Evolutionary conservation across 35 echinoderm and acorn worm genomes (phyloP), one percentile per base, ranked within the genome.

Genomic region (Acanthaster planci): DNA sequence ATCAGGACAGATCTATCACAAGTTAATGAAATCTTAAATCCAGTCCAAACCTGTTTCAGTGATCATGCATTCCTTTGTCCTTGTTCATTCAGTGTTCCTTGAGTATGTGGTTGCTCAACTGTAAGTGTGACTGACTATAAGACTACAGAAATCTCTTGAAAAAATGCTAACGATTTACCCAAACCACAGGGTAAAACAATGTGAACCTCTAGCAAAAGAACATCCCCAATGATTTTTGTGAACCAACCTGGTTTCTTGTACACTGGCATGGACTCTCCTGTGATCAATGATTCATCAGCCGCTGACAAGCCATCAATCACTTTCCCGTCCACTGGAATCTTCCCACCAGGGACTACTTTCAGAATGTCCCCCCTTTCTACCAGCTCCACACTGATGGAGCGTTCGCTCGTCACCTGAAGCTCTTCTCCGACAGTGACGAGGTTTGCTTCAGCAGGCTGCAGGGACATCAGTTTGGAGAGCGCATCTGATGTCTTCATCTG

Each of bases 191-290:
- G n/a, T n/a, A n/a, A n/a, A n/a, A n/a, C n/a, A n/a, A n/a, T n/a
- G n/a, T n/a, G n/a, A n/a, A n/a, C n/a, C n/a, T n/a, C n/a, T n/a
- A n/a, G n/a, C n/a, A n/a, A n/a, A n/a, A n/a, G n/a, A n/a, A n/a
- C n/a, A n/a, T n/a, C n/a, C n/a, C n/a, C n/a, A n/a, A n/a, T n/a
- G n/a, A n/a, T n/a, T n/a, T n/a, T n/a, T n/a, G 42, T 47, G 10
- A 7, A 22, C 76, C 26, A 77, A 99, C 96, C 96, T 91, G 84
- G 88, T 84, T 94, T 99, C 76, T 99, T 99, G 36, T 88, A 60
- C 16, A 99, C 89, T 27, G 95, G 96, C 96, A 99, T 99, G 8
- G 96, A 99, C 76, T 99, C 96, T 55, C 96, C 96, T 1, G 96
- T 99, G 64, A 99, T 99, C 31, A 99, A 82, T 37, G 96, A 87